Evolutionary conservation across 2,113 vertebrate genomes (phyloP), one percentile per base, ranked within the genome.

Genomic region (Neoarius graeffei): DNA sequence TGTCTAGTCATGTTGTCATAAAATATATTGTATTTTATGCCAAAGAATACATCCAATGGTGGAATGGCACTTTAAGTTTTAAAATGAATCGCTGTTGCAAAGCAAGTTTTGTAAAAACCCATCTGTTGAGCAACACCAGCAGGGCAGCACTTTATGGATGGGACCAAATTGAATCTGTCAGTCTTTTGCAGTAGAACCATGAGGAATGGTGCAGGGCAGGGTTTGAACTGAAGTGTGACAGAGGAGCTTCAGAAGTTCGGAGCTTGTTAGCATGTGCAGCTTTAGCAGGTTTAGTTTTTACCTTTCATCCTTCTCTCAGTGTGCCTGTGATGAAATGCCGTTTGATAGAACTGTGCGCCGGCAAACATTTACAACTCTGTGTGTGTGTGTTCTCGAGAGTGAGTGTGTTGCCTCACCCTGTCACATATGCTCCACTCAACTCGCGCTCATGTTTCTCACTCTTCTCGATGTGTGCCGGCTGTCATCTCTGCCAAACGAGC

Each of bases 361-460:
- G 15, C 7, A 9, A 30, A 81, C 42, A 42, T 42, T 42, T 42
- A 42, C 42, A 42, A 90, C 71, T 84, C 89, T 91, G 91, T 84
- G 91, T 25, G 79, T 90, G 90, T 92, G 91, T 85, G 91, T 76
- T 54, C 13, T 25, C 48, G 67, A 42, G 15, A 52, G 50, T 17
- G 13, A 20, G n/a, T 77, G 69, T 62, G 73, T 42, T 71, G 57
- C 66, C 30, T 84, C n/a, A 59, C 56, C 35, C 81, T 69, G 77
- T 76, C 81, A 50, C 76, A 62, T 84, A 88, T 17, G 66, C 84
- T 81, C 79, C 74, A 83, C 57, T 0, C 54, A 89, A 56, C 48
- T 73, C 73, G 66, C 50, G 54, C 82, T 59, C 69, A 30, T 82
- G 85, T 87, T 88, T 81, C 23, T 83, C 81, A 87, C 81, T 62